Percentiles rank a stretch among this genome's conserved stretches.
These are phyloP conservation scores for Sisor rabdophorus DNA, from an alignment of 2,113 vertebrate species.

Conservation along the genomic window DNA sequence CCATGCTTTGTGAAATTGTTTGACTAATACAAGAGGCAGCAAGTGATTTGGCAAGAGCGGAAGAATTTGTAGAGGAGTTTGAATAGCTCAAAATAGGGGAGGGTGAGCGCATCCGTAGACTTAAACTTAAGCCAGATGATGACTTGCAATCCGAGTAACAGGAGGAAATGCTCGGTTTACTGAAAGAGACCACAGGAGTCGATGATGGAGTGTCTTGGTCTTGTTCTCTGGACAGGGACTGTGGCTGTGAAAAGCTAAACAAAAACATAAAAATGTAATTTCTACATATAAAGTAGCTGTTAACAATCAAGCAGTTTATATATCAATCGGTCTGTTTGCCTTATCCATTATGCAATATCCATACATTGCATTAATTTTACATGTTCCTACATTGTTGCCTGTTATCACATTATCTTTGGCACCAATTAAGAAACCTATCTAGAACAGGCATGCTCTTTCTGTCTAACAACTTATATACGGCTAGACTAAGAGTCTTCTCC, in stretches of 20 bases:
- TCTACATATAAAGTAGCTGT: neutral
- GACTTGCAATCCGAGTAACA: neutral
- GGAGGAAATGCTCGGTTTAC: neutral
- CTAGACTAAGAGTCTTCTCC: neutral
- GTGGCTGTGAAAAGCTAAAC: constrained; percentile 7
- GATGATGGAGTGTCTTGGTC: neutral
- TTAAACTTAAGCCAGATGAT: constrained; percentile 44
- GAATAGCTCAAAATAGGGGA: constrained; percentile 46
- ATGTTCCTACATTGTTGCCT: neutral
- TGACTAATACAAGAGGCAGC: constrained; percentile 81
- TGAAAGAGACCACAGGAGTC: neutral
- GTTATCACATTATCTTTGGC: neutral
- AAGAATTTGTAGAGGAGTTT: constrained; percentile 54
- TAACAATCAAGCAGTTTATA: no score
- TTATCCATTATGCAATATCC: no score
- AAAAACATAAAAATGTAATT: neutral
- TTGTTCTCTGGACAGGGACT: constrained; percentile 11
- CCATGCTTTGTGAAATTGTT: constrained; percentile 78
- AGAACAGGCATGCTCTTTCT: neutral
- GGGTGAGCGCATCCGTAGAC: constrained; percentile 42
- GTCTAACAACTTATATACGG: neutral
- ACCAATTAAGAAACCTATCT: neutral
- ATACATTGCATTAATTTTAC: no score
- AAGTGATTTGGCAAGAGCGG: constrained; percentile 70
- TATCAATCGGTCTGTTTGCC: no score